These are phyloP conservation scores for Odontesthes bonariensis DNA, from an alignment of 2,113 vertebrate genomes.

Conservation along the genomic window DNA sequence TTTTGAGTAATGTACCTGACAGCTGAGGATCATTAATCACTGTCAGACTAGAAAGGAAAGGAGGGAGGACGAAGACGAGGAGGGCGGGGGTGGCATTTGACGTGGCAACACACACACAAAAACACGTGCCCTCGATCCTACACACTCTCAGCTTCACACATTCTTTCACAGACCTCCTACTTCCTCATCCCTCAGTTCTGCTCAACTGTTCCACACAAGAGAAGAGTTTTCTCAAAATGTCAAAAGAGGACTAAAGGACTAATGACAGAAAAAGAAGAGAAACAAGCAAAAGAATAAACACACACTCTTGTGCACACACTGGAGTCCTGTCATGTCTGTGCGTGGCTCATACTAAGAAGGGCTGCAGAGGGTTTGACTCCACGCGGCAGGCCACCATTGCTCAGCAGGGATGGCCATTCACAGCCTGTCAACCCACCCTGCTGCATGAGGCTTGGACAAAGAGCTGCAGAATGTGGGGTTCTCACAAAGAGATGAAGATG, in stretches of 20 bases:
- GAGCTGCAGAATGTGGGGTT: slow-evolving; percentile 68
- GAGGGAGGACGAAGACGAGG: slow-evolving; percentile 37
- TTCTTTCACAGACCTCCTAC: slow-evolving; percentile 53
- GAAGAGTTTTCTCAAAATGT: slow-evolving; percentile 32
- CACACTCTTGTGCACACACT: slow-evolving; percentile 16
- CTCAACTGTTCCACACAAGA: slow-evolving; percentile 53
- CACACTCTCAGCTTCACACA: slow-evolving; percentile 35
- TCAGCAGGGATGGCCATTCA: slow-evolving; percentile 79
- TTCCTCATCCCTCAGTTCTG: slow-evolving; percentile 37
- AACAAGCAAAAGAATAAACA: slow-evolving; percentile 39
- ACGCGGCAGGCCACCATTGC: slow-evolving; percentile 71
- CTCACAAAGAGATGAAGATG: slow-evolving; percentile 70
- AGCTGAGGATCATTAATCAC: slow-evolving; percentile 85
- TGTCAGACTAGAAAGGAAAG: slow-evolving; percentile 75
- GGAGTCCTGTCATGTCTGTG: slow-evolving; percentile 60
- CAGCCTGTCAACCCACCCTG: slow-evolving; percentile 72
- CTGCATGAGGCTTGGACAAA: slow-evolving; percentile 70
- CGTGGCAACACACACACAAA: slow-evolving; percentile 45
- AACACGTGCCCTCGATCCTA: slow-evolving; percentile 14
- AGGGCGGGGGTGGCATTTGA: slow-evolving; percentile 56
- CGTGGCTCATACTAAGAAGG: slow-evolving; percentile 80
- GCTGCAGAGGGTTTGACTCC: slow-evolving; percentile 76
- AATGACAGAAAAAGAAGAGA: slow-evolving; percentile 23
- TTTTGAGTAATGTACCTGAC: slow-evolving; percentile 79
- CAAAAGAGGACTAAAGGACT: slow-evolving; percentile 24